A percentile compares a stretch with the other conserved stretches of the same genome.
phyloP scores from a whole-genome alignment of 2,888 invertebrate species.

The Mesoligia furuncula region DNA sequence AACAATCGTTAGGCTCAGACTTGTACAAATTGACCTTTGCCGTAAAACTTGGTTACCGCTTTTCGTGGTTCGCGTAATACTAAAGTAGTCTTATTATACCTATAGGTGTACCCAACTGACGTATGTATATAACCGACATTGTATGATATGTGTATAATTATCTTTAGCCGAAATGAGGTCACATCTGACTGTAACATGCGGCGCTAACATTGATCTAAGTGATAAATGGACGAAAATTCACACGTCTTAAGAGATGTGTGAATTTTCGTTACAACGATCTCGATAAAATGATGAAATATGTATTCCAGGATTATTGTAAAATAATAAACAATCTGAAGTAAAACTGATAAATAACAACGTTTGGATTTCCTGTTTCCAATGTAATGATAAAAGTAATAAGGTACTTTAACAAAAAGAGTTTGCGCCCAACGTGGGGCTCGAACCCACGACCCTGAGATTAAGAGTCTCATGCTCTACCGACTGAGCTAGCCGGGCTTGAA shows the following conservation, averaged over 20 bases:
- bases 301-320: background rate
- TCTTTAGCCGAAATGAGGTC: constrained; percentile 65
- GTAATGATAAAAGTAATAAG: constrained; percentile 27
- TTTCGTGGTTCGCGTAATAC: constrained; percentile 19
- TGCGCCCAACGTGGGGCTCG: constrained; percentile 91
- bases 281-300: constrained; percentile 25
- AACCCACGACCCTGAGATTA: constrained; percentile 92
- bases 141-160: constrained; percentile 64
- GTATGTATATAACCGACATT: constrained; percentile 46
- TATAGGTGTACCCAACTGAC: constrained; percentile 27
- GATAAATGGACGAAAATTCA: constrained; percentile 62
- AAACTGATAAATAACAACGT: too few species aligned
- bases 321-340: background rate
- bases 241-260: constrained; percentile 27
- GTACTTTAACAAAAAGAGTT: constrained; percentile 60
- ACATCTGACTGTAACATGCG: constrained; percentile 60
- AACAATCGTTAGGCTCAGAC: background rate
- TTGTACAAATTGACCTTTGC: constrained; percentile 29
- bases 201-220: constrained; percentile 65
- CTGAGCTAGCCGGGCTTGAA: constrained; percentile 90
- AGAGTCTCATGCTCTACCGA: constrained; percentile 92
- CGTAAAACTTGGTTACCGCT: constrained; percentile 33
- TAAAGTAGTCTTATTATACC: constrained; percentile 19
- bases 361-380: background rate
- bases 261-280: background rate